phyloP scores from a whole-genome alignment of 2,797 vertebrate species.

The Lemur catta region DNA sequence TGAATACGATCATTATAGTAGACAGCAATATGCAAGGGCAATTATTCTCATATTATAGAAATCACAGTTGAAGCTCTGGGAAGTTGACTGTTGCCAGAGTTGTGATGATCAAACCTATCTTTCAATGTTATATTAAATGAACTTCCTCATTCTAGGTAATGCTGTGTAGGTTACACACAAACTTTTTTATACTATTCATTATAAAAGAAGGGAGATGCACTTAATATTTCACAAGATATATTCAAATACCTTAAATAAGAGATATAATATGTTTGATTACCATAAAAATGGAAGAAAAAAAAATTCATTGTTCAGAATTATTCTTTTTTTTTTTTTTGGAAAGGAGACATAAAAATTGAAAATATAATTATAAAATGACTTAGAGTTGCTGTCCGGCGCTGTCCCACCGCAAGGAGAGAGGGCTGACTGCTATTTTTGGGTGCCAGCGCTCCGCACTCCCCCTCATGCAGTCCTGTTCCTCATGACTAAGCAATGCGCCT shows the following conservation, averaged over 20 bases:
- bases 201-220: neutral
- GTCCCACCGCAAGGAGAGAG: neutral
- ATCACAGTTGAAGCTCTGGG: neutral
- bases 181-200: neutral
- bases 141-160: neutral
- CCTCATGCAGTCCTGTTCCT: too few relatives aligned
- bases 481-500: fast-evolving
- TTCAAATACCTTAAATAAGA: neutral
- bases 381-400: neutral
- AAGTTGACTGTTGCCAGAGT: neutral
- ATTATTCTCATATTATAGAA: neutral
- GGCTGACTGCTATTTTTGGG: neutral
- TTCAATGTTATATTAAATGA: neutral
- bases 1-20: neutral
- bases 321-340: neutral
- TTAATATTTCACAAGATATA: neutral
- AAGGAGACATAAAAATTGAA: neutral
- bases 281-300: neutral
- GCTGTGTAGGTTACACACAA: neutral
- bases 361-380: neutral
- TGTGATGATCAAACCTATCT: neutral
- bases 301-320: neutral
- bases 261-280: neutral
- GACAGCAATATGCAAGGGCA: neutral
- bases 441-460: too few relatives aligned